phyloP scores from a whole-genome alignment of 2,888 invertebrate species.

The Nebria brevicollis region DNA sequence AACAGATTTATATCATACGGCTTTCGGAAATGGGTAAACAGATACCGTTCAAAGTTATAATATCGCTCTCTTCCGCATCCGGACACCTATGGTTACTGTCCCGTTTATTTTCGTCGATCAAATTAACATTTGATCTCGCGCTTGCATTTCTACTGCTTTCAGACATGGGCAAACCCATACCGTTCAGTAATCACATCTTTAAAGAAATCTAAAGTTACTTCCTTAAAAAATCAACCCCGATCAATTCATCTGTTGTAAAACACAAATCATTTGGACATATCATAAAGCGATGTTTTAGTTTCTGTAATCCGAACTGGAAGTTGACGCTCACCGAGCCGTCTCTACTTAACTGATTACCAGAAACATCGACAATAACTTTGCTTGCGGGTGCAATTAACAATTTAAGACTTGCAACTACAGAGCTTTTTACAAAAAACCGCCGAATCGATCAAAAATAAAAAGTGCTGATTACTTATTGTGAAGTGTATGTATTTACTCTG shows the following conservation, averaged over 20 bases:
- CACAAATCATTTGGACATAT: slow-evolving; percentile 14
- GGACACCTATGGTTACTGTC: no score
- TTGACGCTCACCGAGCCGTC: background rate
- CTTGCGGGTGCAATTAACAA: background rate
- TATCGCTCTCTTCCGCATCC: no score
- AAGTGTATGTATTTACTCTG: background rate
- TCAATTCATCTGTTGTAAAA: slow-evolving; percentile 20
- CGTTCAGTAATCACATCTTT: background rate
- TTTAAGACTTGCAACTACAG: background rate
- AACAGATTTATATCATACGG: no score
- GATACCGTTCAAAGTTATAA: background rate
- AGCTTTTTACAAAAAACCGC: background rate
- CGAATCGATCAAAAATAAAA: background rate
- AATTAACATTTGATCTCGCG: no score
- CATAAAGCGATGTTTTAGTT: slow-evolving; percentile 15
- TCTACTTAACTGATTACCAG: slow-evolving; percentile 7
- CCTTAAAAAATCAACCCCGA: slow-evolving; percentile 28
- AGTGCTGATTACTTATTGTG: background rate
- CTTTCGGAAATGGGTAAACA: no score
- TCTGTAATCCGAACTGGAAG: background rate
- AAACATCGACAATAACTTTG: slow-evolving; percentile 3
- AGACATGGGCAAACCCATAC: no score
- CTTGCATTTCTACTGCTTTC: no score
- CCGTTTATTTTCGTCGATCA: no score
- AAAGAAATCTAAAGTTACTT: slow-evolving; percentile 10